These are phyloP conservation scores for Nomada lathburiana DNA, from an alignment of 2,888 invertebrate species.

Conservation along the genomic window DNA sequence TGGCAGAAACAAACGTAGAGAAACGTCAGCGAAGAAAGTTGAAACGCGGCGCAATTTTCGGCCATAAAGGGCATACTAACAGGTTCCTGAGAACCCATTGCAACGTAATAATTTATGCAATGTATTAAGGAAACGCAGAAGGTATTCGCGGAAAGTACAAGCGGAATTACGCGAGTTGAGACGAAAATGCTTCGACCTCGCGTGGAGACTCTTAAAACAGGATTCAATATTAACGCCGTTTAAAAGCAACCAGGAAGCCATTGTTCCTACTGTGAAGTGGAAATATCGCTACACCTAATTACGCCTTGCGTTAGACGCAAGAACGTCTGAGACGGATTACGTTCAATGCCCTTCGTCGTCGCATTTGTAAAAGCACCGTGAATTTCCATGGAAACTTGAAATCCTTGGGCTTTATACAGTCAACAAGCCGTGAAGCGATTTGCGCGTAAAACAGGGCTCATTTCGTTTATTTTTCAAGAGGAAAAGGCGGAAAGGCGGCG, in stretches of 20 bases:
- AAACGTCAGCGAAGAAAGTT: background rate
- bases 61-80: slow-evolving; percentile 17
- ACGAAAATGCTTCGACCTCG: background rate
- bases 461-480: background rate
- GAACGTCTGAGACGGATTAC: slow-evolving; percentile 4
- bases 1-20: background rate
- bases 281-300: background rate
- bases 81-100: background rate
- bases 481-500: background rate
- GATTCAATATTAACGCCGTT: slow-evolving; percentile 24
- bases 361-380: background rate
- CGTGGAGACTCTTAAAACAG: background rate
- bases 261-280: background rate
- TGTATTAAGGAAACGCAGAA: background rate
- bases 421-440: background rate
- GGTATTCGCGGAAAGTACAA: background rate
- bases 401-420: background rate
- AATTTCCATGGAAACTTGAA: background rate
- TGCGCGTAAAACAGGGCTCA: background rate
- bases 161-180: background rate
- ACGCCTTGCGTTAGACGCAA: background rate
- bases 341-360: slow-evolving; percentile 2
- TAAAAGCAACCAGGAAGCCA: background rate
- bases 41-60: background rate
- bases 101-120: background rate